Base-by-base conservation (phyloP, 2,113 vertebrate genomes). In the Hippopotamus amphibius region DNA sequence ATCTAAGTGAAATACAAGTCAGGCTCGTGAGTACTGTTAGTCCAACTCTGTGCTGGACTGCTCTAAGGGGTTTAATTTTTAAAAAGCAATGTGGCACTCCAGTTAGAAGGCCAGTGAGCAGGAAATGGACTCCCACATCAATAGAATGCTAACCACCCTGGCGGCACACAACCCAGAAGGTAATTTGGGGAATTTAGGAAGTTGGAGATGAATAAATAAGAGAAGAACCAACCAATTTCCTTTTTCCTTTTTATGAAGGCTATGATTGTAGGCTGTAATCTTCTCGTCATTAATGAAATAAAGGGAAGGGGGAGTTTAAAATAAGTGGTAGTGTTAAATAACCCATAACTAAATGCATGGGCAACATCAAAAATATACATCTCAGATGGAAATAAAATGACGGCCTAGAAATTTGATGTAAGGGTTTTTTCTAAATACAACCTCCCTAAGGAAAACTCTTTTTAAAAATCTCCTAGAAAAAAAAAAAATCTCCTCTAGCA, bases 51-150 rank as follows among this genome's bases (percentile, higher is more conserved):
- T 53, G 69, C 97, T 57, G 43, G 33, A 22, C 87, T 92, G 79
- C 89, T 85, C 85, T 37, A 24, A 93, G 90, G 76, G 96, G 92
- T 50, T 93, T 95, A 53, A 93, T 92, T 97, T 93, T 90, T 95
- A 95, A 66, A 89, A 97, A 90, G 92, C 55, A 66, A 71, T 11
- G 83, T 94, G 95, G 72, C 53, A n/a, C 91, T 93, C 77, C 55
- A 59, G 91, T 86, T 61, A 77, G 85, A 92, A 96, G 76, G 53
- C 93, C 61, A 61, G 59, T 0, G 41, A 92, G 84, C 93, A 96
- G 96, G 93, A 97, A 98, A 95, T 65, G 79, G 92, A 93, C 57
- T 92, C 83, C 96, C 97, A 97, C 96, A 92, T 97, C 97, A 98
- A 96, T 48, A 91, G 92, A 85, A 82, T 59, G 30, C 92, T 43